Evolutionary conservation across 2,113 vertebrate genomes (phyloP).

Genomic region (Ammospiza caudacuta): DNA sequence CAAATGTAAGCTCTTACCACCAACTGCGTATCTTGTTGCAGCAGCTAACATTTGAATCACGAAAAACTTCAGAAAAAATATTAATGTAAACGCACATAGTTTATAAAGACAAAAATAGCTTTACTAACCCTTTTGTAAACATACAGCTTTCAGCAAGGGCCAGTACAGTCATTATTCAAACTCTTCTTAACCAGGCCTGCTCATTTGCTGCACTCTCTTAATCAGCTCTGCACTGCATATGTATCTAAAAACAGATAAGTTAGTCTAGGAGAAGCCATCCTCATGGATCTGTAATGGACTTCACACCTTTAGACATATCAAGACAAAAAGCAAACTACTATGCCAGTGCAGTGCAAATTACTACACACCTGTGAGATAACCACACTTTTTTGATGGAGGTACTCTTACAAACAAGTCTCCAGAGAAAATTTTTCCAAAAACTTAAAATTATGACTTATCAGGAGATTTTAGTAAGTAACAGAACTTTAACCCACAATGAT

Average conservation of each 20-base stretch:
- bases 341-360: background rate
- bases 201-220: constrained; percentile 21
- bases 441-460: background rate
- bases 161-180: constrained; percentile 61
- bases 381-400: background rate
- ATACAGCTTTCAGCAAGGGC: constrained; percentile 68
- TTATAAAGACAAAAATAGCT: constrained; percentile 77
- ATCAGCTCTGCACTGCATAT: background rate
- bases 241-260: constrained; percentile 30
- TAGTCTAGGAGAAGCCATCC: constrained; percentile 3
- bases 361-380: background rate
- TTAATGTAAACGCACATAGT: constrained; percentile 63
- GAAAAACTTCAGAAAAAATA: constrained; percentile 68
- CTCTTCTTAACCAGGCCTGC: constrained; percentile 43
- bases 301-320: background rate
- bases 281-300: background rate
- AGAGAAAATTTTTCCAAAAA: background rate
- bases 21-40: constrained; percentile 16
- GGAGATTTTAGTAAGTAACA: background rate
- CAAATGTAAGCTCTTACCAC: background rate
- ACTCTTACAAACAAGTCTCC: background rate
- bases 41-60: constrained; percentile 62
- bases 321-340: background rate
- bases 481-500: background rate
- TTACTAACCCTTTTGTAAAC: constrained; percentile 72